Base-by-base conservation (phyloP, 1,140 invertebrate genomes). In the Megalopta genalis region DNA sequence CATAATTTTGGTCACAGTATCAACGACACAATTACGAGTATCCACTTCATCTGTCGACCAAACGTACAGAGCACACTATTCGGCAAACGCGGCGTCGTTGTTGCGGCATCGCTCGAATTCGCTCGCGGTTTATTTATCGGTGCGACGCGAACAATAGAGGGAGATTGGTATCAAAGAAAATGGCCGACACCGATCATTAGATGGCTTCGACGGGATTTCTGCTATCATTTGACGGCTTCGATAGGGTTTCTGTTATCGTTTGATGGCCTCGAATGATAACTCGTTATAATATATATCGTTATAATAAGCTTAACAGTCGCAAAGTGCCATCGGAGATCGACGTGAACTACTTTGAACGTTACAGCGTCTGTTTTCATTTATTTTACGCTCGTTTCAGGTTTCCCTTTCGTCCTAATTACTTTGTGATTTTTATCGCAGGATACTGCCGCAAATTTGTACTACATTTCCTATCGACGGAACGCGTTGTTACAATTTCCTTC, bases 1-100 rank as follows among this genome's bases (percentile, higher is more conserved):
- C 90, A 90, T 92, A 3, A 73, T 78, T 90, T 63, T n/a, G 0
- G 1, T 9, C 21, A 77, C 5, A 16, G 1, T 1, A 5, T 14
- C 0, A 75, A 59, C 23, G 2, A 21, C 76, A 27, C 76, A 5
- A 4, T 12, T 16, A 25, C 2, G n/a, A 18, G 54, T 49, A 39
- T 18, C 6, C 76, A 72, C 69, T 72, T 78, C 42, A 39, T 10
- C 14, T 21, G 3, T 21, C 32, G n/a, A 72, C 12, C 3, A 63
- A 64, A 37, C 32, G 32, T 12, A 10, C 21, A 12, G 12, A 62
- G 23, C 3, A 37, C 23, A 23, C 49, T 6, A 23, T 27, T 5
- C 25, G 8, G 21, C 5, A 1, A 1, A 49, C 54, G 25, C 9
- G 23, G 18, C 27, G 14, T 14, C 21, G 68, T 76, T 3, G 12